These are phyloP conservation scores for Arnoldichthys spilopterus DNA, from an alignment of 2,797 vertebrate genomes.

Conservation along the genomic window DNA sequence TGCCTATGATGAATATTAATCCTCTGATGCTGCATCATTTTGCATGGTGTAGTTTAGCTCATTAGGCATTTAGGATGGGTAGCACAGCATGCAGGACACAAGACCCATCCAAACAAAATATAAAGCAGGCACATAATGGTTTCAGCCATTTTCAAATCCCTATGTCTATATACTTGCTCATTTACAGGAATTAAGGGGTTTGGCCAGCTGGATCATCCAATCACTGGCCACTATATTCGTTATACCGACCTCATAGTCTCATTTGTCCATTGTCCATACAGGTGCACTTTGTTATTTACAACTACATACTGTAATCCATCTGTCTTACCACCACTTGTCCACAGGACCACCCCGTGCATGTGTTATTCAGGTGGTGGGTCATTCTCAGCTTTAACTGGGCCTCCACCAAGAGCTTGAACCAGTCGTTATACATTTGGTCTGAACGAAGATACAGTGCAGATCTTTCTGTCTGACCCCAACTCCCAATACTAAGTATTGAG, in stretches of 20 bases:
- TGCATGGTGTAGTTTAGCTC: slow-evolving; percentile 42
- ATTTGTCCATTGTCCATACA: neutral
- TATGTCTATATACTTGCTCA: slow-evolving; percentile 52
- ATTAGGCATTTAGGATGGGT: slow-evolving; percentile 64
- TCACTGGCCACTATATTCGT: neutral
- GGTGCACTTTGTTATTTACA: neutral
- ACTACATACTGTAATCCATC: neutral
- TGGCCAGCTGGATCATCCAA: neutral
- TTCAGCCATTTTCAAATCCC: slow-evolving; percentile 64
- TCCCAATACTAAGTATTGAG: no score
- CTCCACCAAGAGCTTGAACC: no score
- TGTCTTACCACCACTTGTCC: no score
- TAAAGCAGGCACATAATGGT: slow-evolving; percentile 50
- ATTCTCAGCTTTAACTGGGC: no score
- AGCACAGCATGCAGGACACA: slow-evolving; percentile 60
- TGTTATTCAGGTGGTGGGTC: no score
- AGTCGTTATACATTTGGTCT: no score
- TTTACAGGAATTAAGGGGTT: neutral
- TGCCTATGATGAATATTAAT: slow-evolving; percentile 8
- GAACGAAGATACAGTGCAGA: no score
- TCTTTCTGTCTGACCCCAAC: no score
- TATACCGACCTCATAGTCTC: neutral
- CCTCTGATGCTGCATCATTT: slow-evolving; percentile 35
- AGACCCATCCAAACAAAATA: slow-evolving; percentile 52
- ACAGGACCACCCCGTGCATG: no score